Conservation (phyloP, 1,140 invertebrate genomes). For the Aleiodes sp. region DNA sequence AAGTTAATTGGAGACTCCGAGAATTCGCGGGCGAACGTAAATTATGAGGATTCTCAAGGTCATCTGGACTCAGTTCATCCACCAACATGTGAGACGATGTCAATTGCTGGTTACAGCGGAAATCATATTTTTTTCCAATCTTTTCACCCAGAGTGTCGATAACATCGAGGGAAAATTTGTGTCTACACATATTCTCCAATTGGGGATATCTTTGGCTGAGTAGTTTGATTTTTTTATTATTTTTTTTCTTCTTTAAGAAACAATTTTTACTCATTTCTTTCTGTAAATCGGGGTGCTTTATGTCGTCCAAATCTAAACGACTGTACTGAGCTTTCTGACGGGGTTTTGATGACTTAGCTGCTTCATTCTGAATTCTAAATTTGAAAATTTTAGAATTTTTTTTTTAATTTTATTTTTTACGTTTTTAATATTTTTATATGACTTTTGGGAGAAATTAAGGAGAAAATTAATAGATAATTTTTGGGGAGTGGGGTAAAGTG, state of each 20-base stretch:
- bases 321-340: slow-evolving; percentile 35
- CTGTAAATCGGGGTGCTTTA: slow-evolving; percentile 46
- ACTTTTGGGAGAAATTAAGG: too few relatives aligned
- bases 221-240: slow-evolving; percentile 48
- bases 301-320: slow-evolving; percentile 48
- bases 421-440: too few relatives aligned
- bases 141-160: slow-evolving; percentile 51
- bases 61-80: slow-evolving; percentile 48
- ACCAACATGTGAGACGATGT: slow-evolving; percentile 46
- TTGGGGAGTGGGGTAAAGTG: too few relatives aligned
- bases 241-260: slow-evolving; percentile 46
- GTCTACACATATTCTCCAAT: slow-evolving; percentile 48
- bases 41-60: slow-evolving; percentile 17
- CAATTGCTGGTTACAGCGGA: slow-evolving; percentile 54
- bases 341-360: slow-evolving; percentile 38
- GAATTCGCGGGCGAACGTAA: neutral
- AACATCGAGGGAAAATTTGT: slow-evolving; percentile 42
- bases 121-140: slow-evolving; percentile 61
- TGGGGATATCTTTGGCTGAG: slow-evolving; percentile 54
- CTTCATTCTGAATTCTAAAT: slow-evolving; percentile 22
- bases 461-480: too few relatives aligned
- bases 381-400: too few relatives aligned
- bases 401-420: too few relatives aligned
- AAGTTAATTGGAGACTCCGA: neutral
- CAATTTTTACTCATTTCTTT: slow-evolving; percentile 49